Percentiles rank a stretch among this genome's conserved stretches.
phyloP scores from a whole-genome alignment of 2,888 invertebrate genomes.

The Lumbricus terrestris region DNA sequence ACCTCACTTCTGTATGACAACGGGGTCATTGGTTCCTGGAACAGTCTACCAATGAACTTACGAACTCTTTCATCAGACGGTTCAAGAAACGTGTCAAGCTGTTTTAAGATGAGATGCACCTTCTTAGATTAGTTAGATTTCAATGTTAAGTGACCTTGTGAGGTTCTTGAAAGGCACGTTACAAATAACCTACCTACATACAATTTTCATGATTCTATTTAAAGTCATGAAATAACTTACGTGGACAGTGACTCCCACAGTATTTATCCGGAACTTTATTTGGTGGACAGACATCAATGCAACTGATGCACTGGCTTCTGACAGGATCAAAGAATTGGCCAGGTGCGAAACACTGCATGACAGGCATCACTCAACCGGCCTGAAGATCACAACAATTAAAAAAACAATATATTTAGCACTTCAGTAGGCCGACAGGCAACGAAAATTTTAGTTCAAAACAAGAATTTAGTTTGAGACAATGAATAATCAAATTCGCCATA shows the following conservation, averaged over 20 bases:
- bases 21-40: too few species aligned
- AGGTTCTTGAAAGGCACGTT: too few species aligned
- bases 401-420: background rate
- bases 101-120: too few species aligned
- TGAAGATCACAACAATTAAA: background rate
- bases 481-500: background rate
- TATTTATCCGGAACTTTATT: background rate
- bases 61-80: too few species aligned
- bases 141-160: too few species aligned
- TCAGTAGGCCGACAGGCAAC: background rate
- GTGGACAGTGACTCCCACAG: background rate
- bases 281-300: background rate
- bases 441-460: background rate
- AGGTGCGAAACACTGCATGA: background rate
- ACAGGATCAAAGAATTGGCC: background rate
- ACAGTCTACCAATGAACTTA: too few species aligned
- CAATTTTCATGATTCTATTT: background rate
- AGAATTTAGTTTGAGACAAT: background rate
- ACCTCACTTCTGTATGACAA: too few species aligned
- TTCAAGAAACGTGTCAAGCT: too few species aligned
- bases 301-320: background rate
- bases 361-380: background rate
- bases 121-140: too few species aligned
- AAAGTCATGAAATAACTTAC: background rate
- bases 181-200: background rate